Evolutionary conservation across 2,888 invertebrate species (phyloP).

Genomic region (Laothoe populi): DNA sequence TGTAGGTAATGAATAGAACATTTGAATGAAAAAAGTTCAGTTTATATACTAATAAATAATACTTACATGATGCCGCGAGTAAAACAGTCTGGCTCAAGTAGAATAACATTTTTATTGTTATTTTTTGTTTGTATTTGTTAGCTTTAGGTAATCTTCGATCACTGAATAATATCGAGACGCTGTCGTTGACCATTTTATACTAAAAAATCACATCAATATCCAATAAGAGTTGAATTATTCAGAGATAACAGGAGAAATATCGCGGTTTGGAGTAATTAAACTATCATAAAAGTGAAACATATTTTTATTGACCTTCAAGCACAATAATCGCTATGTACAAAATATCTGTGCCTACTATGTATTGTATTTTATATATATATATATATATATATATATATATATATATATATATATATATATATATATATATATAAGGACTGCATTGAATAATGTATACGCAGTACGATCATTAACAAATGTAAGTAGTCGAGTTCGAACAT

Average conservation of each 20-base stretch:
- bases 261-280: conserved; percentile 39
- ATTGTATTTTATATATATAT: too few species aligned
- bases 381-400: too few species aligned
- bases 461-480: neutral
- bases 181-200: conserved; percentile 44
- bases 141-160: conserved; percentile 19
- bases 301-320: conserved; percentile 33
- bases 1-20: too few species aligned
- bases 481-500: neutral
- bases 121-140: conserved; percentile 26
- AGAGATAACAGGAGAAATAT: conserved; percentile 31
- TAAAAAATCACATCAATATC: conserved; percentile 41
- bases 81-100: conserved; percentile 39
- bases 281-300: conserved; percentile 29
- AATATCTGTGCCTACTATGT: neutral
- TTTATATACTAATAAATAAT: too few species aligned
- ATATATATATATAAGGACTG: too few species aligned
- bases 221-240: conserved; percentile 35
- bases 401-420: too few species aligned
- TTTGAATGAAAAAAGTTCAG: too few species aligned
- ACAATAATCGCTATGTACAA: conserved; percentile 32
- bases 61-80: too few species aligned
- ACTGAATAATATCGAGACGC: conserved; percentile 35
- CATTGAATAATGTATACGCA: too few species aligned
- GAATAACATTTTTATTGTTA: conserved; percentile 44